Evolutionary conservation across 2,888 invertebrate species (phyloP), one percentile per base, ranked within the genome.

Genomic region (Ephialtes manifestator): DNA sequence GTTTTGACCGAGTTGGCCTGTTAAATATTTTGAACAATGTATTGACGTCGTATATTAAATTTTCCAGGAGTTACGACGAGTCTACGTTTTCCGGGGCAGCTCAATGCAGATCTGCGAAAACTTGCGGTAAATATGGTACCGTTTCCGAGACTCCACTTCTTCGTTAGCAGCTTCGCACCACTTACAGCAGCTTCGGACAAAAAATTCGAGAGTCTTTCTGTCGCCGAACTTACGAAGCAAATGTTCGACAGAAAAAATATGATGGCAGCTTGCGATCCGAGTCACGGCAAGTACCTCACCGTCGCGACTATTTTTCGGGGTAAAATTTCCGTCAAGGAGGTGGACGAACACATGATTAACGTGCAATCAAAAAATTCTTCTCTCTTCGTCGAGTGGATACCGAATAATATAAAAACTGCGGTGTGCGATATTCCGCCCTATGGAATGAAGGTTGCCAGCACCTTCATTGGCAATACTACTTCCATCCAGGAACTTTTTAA

Each of bases 191-290:
- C 35, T 4, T 68, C 78, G 20, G 70, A 35, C 78, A 46, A 48
- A 10, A 58, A 78, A 13, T 78, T 70, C 11, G 58, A 58, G 15
- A 58, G 55, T 31, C 46, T 70, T 1, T 28, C 55, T 18, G 78
- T 78, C 18, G 28, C 24, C 31, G 78, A 78, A 18, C 55, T 78
- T 10, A 78, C 78, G 4, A 58, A 78, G 15, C 72, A 85, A 72
- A 86, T 86, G 86, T 86, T 86, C 31, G 86, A 84, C 11, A 15
- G 83, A 18, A 84, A 81, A n/a, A 86, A 86, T 58, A 86, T 86
- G 84, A 86, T 86, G 86, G 77, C 78, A 8, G 86, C 83, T 18
- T 86, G 86, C 43, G 77, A 86, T 78, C 86, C 86, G 0, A 71
- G 68, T 18, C 63, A 71, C 78, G 86, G 86, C 48, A 82, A 72